These are phyloP conservation scores for Ammodramus savannarum DNA, from an alignment of 2,113 vertebrate species.

Conservation along the genomic window DNA sequence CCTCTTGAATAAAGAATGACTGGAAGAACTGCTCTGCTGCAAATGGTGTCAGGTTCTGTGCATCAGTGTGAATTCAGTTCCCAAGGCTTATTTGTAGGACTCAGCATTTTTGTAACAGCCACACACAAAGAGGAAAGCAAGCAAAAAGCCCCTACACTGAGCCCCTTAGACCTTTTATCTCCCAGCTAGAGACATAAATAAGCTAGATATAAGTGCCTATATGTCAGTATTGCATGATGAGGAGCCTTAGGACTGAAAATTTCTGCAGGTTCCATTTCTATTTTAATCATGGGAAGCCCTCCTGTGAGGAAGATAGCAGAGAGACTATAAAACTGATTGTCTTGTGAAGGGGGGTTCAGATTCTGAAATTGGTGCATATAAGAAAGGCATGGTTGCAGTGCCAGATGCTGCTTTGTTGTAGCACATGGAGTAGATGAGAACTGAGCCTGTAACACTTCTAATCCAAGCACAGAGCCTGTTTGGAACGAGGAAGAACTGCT, in stretches of 20 bases:
- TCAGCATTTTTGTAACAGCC: constrained; percentile 6
- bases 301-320: neutral
- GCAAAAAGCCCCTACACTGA: neutral
- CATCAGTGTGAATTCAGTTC: neutral
- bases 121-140: neutral
- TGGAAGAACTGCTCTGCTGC: neutral
- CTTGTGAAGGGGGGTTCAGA: neutral
- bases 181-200: neutral
- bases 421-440: neutral
- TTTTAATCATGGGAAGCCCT: neutral
- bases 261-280: neutral
- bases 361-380: neutral
- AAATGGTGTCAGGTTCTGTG: neutral
- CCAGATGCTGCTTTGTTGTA: neutral
- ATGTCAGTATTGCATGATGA: neutral
- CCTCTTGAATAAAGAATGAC: neutral
- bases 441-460: neutral
- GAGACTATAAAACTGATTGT: neutral
- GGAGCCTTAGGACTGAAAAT: neutral
- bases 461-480: neutral
- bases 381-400: neutral
- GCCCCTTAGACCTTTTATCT: neutral
- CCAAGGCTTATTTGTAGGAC: neutral
- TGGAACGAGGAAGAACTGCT: neutral
- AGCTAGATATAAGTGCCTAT: neutral